Conservation (phyloP, 2,888 invertebrate species). For the Lucinisca nassula region DNA sequence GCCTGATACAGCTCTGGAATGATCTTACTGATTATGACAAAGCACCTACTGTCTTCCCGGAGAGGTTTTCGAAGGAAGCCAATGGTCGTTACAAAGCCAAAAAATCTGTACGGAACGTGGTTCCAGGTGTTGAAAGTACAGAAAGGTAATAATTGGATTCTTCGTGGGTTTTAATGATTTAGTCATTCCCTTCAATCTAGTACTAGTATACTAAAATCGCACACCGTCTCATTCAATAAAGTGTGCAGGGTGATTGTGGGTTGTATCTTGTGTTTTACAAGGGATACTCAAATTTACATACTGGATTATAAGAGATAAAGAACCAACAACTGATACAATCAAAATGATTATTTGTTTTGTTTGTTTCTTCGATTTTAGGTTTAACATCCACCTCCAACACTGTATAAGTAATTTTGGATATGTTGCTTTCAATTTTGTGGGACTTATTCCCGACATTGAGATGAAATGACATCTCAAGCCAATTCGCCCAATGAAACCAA, state of each 20-base stretch:
- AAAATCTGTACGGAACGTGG: slow-evolving; percentile 25
- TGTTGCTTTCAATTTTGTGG: too few species aligned
- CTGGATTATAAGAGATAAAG: background rate
- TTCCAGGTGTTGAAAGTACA: slow-evolving; percentile 38
- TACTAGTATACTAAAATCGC: background rate
- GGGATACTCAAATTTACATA: background rate
- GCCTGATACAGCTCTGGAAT: slow-evolving; percentile 29
- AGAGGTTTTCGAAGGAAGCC: slow-evolving; percentile 11
- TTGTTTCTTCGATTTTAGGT: too few species aligned
- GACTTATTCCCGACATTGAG: too few species aligned
- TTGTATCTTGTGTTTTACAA: background rate
- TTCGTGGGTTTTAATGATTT: background rate
- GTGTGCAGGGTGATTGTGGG: background rate
- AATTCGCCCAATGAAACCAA: too few species aligned
- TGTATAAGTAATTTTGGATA: too few species aligned
- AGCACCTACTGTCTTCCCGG: slow-evolving; percentile 19
- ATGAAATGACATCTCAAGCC: too few species aligned
- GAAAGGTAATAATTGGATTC: slow-evolving; percentile 26
- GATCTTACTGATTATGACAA: slow-evolving; percentile 29
- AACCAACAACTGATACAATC: background rate
- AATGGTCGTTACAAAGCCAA: slow-evolving; percentile 17
- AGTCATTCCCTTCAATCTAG: background rate
- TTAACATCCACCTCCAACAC: too few species aligned
- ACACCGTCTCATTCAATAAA: background rate
- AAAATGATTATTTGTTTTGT: too few species aligned